A percentile compares a stretch with the other conserved stretches of the same genome.
These are phyloP conservation scores for Globodera ellingtonae DNA, from an alignment of 1,140 invertebrate species.

Conservation along the genomic window DNA sequence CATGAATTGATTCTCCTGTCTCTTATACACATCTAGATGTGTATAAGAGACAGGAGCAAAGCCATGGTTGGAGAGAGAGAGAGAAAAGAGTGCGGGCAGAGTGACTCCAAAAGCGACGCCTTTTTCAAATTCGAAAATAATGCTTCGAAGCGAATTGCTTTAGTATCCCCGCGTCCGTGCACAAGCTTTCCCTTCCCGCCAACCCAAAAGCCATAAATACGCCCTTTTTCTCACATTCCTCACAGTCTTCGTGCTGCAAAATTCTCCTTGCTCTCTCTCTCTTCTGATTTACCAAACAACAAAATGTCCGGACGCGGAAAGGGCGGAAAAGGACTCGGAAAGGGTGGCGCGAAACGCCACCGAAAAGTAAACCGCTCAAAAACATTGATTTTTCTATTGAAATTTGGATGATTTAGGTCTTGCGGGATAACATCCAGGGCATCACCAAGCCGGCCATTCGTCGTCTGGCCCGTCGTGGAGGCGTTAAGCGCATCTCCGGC, in stretches of 20 bases:
- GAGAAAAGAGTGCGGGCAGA: neutral
- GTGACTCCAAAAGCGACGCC: neutral
- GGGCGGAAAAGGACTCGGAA: slow-evolving; percentile 74
- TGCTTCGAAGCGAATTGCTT: neutral
- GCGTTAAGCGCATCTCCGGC: slow-evolving; percentile 78
- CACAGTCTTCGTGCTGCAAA: slow-evolving; percentile 8
- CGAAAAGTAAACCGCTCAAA: slow-evolving; percentile 65
- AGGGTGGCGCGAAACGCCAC: slow-evolving; percentile 75
- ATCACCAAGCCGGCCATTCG: slow-evolving; percentile 75
- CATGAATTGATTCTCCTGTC: too few relatives aligned
- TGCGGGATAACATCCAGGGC: slow-evolving; percentile 77
- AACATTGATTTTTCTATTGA: neutral
- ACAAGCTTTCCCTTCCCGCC: neutral
- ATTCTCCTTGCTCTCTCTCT: neutral
- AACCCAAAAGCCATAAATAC: too few relatives aligned
- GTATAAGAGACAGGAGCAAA: too few relatives aligned
- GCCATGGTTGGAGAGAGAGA: neutral
- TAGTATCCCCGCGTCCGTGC: neutral
- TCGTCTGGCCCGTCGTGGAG: slow-evolving; percentile 75
- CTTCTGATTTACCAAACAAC: neutral
- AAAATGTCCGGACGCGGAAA: slow-evolving; percentile 71
- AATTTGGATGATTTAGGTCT: slow-evolving; percentile 50
- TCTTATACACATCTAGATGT: too few relatives aligned
- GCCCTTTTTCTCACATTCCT: neutral
- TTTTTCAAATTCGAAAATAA: neutral